phyloP scores from a whole-genome alignment of 2,797 vertebrate species.

The Smutsia gigantea region DNA sequence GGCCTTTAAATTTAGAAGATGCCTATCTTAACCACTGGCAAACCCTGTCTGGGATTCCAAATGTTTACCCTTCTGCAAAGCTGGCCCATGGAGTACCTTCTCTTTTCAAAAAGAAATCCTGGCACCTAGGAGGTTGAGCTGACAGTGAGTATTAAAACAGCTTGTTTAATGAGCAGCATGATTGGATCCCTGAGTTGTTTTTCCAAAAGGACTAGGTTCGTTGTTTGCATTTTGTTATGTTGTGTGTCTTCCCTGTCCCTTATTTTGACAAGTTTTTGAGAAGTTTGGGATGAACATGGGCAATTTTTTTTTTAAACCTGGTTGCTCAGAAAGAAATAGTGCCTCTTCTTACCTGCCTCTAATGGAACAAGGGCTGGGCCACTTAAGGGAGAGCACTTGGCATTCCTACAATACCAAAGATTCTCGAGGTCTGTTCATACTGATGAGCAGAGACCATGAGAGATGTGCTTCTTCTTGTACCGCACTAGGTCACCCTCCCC shows the following conservation, averaged over 20 bases:
- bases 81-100: slow-evolving; percentile 50
- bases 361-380: not conserved
- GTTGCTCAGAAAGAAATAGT: slow-evolving; percentile 54
- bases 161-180: slow-evolving; percentile 72
- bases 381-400: not conserved
- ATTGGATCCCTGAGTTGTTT: slow-evolving; percentile 43
- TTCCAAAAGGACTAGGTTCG: slow-evolving; percentile 29
- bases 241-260: slow-evolving; percentile 42
- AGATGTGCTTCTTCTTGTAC: not conserved
- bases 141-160: slow-evolving; percentile 73
- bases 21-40: not conserved
- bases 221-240: slow-evolving; percentile 64
- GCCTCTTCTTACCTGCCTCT: not conserved
- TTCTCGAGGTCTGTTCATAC: not conserved
- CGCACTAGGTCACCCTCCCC: not conserved
- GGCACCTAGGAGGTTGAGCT: slow-evolving; percentile 66
- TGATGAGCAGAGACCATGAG: not conserved
- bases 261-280: slow-evolving; percentile 76
- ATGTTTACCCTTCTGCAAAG: slow-evolving; percentile 59
- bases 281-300: slow-evolving; percentile 69
- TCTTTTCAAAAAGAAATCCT: slow-evolving; percentile 68
- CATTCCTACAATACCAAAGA: not conserved
- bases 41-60: slow-evolving; percentile 52
- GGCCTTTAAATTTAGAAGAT: slow-evolving; percentile 54
- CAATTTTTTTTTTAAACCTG: not conserved